These are phyloP conservation scores for Etheostoma cragini DNA, from an alignment of 2,113 vertebrate species.

Conservation along the genomic window DNA sequence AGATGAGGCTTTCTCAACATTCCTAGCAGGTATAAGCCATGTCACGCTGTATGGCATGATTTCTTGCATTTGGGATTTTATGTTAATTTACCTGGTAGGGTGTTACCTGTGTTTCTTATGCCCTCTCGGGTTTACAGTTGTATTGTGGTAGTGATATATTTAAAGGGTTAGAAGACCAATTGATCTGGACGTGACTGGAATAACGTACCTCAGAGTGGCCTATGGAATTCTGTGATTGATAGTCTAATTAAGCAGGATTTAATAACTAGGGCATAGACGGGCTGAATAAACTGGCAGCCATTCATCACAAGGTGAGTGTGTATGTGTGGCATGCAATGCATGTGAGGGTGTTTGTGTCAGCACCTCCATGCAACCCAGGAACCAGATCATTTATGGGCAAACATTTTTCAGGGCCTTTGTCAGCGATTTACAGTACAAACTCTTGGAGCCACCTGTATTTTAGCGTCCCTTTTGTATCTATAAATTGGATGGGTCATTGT, in stretches of 20 bases:
- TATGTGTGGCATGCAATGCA: slow-evolving; percentile 39
- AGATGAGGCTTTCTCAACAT: slow-evolving; percentile 24
- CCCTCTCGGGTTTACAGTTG: slow-evolving; percentile 30
- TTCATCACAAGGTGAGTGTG: slow-evolving; percentile 76
- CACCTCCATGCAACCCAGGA: slow-evolving; percentile 44
- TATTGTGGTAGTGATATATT: slow-evolving; percentile 53
- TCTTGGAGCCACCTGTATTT: slow-evolving; percentile 40
- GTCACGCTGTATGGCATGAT: slow-evolving; percentile 30
- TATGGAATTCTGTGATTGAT: slow-evolving; percentile 77
- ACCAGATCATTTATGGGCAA: slow-evolving; percentile 61
- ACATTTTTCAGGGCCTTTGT: slow-evolving; percentile 56
- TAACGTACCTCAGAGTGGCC: slow-evolving; percentile 52
- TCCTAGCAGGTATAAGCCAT: neutral
- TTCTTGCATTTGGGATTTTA: slow-evolving; percentile 51
- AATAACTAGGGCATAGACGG: slow-evolving; percentile 79
- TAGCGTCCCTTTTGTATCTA: slow-evolving; percentile 17
- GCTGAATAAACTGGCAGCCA: slow-evolving; percentile 69
- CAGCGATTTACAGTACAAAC: slow-evolving; percentile 41
- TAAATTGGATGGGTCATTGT: slow-evolving; percentile 46
- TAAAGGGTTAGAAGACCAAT: slow-evolving; percentile 54
- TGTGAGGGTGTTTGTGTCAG: slow-evolving; percentile 44
- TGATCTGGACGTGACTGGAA: slow-evolving; percentile 71
- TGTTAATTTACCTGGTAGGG: slow-evolving; percentile 38
- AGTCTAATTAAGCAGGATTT: slow-evolving; percentile 81
- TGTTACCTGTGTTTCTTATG: slow-evolving; percentile 28